Base-by-base conservation (phyloP, 2,888 invertebrate species). In the Brenthis daphne region DNA sequence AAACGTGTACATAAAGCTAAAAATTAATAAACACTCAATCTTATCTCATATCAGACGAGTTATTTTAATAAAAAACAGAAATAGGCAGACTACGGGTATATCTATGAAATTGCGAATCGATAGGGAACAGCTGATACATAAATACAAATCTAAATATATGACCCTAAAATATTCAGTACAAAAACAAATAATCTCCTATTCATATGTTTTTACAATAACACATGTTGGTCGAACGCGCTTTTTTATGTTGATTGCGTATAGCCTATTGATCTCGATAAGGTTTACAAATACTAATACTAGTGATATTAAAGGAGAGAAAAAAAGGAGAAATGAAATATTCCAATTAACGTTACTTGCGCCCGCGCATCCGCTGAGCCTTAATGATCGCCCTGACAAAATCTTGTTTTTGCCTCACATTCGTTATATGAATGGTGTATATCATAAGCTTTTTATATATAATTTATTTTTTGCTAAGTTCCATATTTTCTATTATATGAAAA, bases 371-470 rank as follows among this genome's bases (percentile, higher is more conserved):
- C 77, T 87, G 81, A 78, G 80, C 77, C 79, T 75, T 87, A 88
- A 88, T 87, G 81, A 82, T 77, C 79, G 78, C 85, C 84, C 82
- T 86, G 88, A 89, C 88, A 85, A 89, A 88, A 87, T 88, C 89
- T 87, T 84, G 88, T 77, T 77, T 81, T 82, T 81, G 75, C 76
- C 74, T 74, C 73, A 76, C 74, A 72, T 78, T 77, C 74, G 74
- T 72, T 70, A 69, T 72, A 69, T 74, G 66, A 73, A 72, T 74
- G 75, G 77, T 69, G 5, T 70, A 82, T 81, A 80, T 72, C 14
- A 77, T 47, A 55, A 68, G 71, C 67, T 64, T 51, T 20, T 37
- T 37, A 33, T 43, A 43, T 43, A 11, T 53, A 14, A 16, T 53
- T 14, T n/a, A 16, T 8, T 16, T n/a, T 16, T 53, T 16, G 3